Base-by-base conservation (phyloP, 2,797 vertebrate genomes). In the Pteropus rufus region DNA sequence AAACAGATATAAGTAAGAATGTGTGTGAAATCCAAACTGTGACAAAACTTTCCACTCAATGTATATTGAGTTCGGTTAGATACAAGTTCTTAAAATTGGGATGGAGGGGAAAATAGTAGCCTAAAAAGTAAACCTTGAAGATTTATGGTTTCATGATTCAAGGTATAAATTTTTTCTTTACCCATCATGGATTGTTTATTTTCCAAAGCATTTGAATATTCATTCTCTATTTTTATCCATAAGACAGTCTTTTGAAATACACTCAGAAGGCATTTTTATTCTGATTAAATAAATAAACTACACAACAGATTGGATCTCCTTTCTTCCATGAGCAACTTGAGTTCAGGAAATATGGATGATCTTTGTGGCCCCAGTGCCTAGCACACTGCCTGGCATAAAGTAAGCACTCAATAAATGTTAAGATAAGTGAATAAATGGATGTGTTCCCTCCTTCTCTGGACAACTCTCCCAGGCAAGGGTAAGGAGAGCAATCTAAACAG, bases 61-160 rank as follows among this genome's bases (percentile, higher is more conserved):
- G 26, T 62, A 31, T 93, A 76, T 72, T 88, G 79, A 60, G 26
- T 84, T 84, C 34, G 36, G 39, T 93, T 93, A 92, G 12, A 75
- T 69, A 82, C 0, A 92, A 58, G 15, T 36, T 80, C 31, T 79
- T 88, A 79, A 93, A 88, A 92, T n/a, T 93, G 69, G 96, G 23
- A 41, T 81, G 23, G 21, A 80, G 41, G 14, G 39, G n/a, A 60
- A 79, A 94, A 49, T 49, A 76, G 31, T 21, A 87, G 16, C 52
- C 41, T 79, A 34, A 83, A 65, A 4, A 70, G 56, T 16, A 64
- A 76, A 79, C 10, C 34, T 18, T 60, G n/a, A 95, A 75, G 21
- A 23, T 60, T 18, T 65, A 44, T 31, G 12, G 41, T 93, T 90
- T 84, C 81, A 81, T 75, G 26, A 52, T 41, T 90, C n/a, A 14